A percentile compares a stretch with the other conserved stretches of the same genome.
phyloP scores from a whole-genome alignment of 2,113 vertebrate genomes.

The Hystrix cristata region DNA sequence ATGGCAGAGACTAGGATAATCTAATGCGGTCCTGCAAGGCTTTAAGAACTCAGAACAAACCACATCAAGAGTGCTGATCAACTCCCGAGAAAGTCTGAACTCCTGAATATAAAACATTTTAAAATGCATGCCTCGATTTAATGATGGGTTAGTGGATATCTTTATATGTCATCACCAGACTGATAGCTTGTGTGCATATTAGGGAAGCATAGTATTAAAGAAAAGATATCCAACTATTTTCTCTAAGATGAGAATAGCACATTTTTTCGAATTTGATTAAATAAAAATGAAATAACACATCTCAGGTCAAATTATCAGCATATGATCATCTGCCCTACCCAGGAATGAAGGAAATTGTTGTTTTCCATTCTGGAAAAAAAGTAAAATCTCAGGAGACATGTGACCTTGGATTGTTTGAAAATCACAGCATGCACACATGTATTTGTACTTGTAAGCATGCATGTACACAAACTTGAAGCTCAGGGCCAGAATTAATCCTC shows the following conservation, averaged over 20 bases:
- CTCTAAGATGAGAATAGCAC: constrained; percentile 9
- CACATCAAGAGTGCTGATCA: neutral
- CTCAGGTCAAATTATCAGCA: constrained; percentile 61
- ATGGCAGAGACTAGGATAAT: neutral
- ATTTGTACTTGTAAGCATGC: fast-evolving
- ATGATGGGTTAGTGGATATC: neutral
- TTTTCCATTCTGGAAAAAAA: constrained; percentile 64
- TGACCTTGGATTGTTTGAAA: neutral
- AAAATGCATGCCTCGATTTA: neutral
- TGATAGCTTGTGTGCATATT: neutral
- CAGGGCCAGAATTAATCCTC: neutral
- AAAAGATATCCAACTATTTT: neutral
- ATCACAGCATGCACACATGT: fast-evolving
- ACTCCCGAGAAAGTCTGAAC: neutral
- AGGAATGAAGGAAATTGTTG: constrained; percentile 70
- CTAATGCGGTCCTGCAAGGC: neutral
- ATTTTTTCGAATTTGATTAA: constrained; percentile 58
- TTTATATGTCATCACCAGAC: neutral
- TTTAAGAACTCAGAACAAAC: neutral
- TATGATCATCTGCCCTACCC: constrained; percentile 40
- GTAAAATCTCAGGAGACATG: neutral
- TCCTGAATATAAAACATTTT: neutral
- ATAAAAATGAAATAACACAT: constrained; percentile 40
- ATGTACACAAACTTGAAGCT: neutral
- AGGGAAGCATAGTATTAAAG: constrained; percentile 18